Evolutionary conservation across 2,113 vertebrate genomes (phyloP).

Genomic region (Opisthocomus hoazin): DNA sequence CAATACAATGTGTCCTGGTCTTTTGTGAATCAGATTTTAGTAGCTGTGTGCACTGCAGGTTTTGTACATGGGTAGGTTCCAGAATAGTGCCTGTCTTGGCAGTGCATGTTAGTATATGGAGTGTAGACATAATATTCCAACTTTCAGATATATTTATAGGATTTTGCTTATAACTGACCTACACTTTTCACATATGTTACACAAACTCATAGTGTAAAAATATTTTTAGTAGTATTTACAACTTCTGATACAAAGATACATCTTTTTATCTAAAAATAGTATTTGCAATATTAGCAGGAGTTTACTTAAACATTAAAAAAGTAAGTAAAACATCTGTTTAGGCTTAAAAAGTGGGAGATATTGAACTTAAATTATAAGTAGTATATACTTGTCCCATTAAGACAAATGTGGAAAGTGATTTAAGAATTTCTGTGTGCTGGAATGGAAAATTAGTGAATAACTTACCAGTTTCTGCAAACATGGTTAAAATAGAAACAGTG

Average conservation of each 20-base stretch:
- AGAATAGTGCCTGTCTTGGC: not conserved
- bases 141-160: not conserved
- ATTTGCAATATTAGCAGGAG: not conserved
- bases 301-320: not conserved
- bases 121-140: not conserved
- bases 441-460: constrained; percentile 26
- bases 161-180: not conserved
- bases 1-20: not conserved
- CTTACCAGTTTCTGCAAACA: not conserved
- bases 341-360: not conserved
- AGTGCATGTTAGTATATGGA: not conserved
- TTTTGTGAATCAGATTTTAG: not conserved
- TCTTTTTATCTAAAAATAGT: not conserved
- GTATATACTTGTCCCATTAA: not conserved
- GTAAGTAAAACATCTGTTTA: not conserved
- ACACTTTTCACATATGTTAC: not conserved
- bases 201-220: not conserved
- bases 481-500: not conserved
- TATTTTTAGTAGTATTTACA: not conserved
- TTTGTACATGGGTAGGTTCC: not conserved
- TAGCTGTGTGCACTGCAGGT: not conserved
- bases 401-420: not conserved
- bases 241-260: not conserved
- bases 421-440: not conserved
- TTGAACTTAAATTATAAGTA: not conserved